Percentiles rank a stretch among this genome's conserved stretches.
Conservation (phyloP, 2,797 vertebrate genomes). For the Distichodus sexfasciatus region DNA sequence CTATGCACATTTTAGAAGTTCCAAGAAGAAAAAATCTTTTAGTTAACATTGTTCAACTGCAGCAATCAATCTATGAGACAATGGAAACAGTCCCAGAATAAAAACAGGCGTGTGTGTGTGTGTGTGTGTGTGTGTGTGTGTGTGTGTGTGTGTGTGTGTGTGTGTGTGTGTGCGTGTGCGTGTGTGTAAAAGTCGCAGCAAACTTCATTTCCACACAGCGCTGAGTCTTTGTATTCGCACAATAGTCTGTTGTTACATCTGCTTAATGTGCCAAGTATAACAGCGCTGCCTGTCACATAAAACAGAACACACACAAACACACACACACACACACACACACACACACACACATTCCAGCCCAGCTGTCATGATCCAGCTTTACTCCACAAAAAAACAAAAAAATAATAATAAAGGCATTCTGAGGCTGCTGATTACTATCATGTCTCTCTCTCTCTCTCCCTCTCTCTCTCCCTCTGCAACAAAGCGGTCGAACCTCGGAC, state of each 20-base stretch:
- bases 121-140: constrained; percentile 12
- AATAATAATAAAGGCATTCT: too few relatives aligned
- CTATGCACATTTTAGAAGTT: too few relatives aligned
- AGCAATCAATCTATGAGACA: too few relatives aligned
- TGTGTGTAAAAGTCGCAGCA: neutral
- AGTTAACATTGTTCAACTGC: too few relatives aligned
- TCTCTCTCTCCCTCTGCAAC: too few relatives aligned
- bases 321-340: too few relatives aligned
- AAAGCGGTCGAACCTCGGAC: too few relatives aligned
- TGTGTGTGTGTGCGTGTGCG: neutral
- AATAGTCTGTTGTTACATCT: constrained; percentile 31
- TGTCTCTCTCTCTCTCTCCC: too few relatives aligned
- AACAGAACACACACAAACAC: constrained; percentile 15
- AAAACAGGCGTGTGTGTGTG: neutral
- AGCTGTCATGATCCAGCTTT: constrained; percentile 21
- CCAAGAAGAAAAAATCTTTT: too few relatives aligned
- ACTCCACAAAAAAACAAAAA: constrained; percentile 22
- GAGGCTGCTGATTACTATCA: too few relatives aligned
- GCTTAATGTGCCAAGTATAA: constrained; percentile 18
- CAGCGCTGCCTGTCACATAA: neutral
- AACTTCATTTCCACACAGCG: constrained; percentile 7
- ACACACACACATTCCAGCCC: neutral
- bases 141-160: neutral
- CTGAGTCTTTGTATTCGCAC: constrained; percentile 25
- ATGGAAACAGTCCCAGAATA: constrained; percentile 18